Base-by-base conservation (phyloP, 2,797 vertebrate genomes). In the Hyperoplus lanceolatus region DNA sequence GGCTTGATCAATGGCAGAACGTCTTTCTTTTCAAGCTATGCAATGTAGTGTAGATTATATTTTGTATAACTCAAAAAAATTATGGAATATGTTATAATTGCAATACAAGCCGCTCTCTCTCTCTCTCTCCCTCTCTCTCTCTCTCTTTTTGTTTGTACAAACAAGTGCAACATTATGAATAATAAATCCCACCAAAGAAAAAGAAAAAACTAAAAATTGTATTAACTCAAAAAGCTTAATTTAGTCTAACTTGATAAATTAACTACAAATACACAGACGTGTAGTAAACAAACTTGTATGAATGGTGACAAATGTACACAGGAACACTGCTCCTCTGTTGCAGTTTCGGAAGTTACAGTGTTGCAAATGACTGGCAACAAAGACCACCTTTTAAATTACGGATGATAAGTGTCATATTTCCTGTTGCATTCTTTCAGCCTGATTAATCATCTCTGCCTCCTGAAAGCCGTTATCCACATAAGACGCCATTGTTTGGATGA, bases 391-490 rank as follows among this genome's bases (percentile, higher is more conserved):
- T 63, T 16, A 42, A 53, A 58, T 29, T 18, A 1, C 29, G 7
- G 3, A 54, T 48, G 21, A 63, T 21, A n/a, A 7, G 59, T 62
- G 57, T 65, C n/a, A 62, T 73, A 80, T 82, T 93, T 96, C 96
- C 94, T 96, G 94, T 78, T 96, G 89, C 90, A 94, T 96, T 79
- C 95, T 95, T 74, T 96, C 95, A 54, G 94, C 93, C 18, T 94
- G 95, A 90, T 96, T 97, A 90, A 96, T 96, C 95, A 96, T 96
- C 88, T 96, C 95, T 73, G 95, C 95, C 82, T 96, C 95, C 77
- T 96, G 93, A 93, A 96, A 96, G 84, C 94, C 96, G 92, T 96
- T 96, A 95, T 96, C 96, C 94, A 96, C 95, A 92, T 96, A 96
- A 88, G 95, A 96, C 88, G 94, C 95, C 95, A 95, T 96, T 89